phyloP scores from a whole-genome alignment of 2,888 invertebrate genomes.

The Phyllotreta striolata region DNA sequence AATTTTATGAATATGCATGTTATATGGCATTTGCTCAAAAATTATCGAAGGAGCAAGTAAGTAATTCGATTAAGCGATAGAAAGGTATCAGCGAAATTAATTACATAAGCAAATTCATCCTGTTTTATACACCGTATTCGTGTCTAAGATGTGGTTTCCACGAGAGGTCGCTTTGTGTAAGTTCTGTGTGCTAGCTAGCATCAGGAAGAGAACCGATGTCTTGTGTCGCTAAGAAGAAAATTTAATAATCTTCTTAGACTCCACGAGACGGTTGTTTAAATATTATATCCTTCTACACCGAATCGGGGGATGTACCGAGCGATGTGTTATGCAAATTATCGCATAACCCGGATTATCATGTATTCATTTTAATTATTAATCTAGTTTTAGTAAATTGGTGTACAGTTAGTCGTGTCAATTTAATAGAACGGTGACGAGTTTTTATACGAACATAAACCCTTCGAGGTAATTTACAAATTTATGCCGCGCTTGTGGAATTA shows the following conservation, averaged over 20 bases:
- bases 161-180: conserved; percentile 10
- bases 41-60: conserved; percentile 1
- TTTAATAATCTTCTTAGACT: conserved; percentile 14
- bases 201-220: conserved; percentile 7
- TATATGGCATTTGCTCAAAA: conserved; percentile 5
- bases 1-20: conserved; percentile 10
- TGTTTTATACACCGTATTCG: neutral
- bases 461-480: conserved; percentile 16
- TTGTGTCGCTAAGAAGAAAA: conserved; percentile 8
- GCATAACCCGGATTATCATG: no score
- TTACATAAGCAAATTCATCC: conserved; percentile 2
- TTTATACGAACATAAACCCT: neutral
- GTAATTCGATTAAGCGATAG: neutral
- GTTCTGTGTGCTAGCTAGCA: neutral
- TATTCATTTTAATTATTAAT: no score
- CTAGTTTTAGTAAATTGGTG: no score
- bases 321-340: no score
- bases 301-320: neutral
- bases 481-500: conserved; percentile 15
- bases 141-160: conserved; percentile 11
- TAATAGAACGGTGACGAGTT: neutral
- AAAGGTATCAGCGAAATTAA: conserved; percentile 9
- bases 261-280: conserved; percentile 3
- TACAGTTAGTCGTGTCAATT: no score
- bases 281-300: neutral